phyloP scores from a whole-genome alignment of 2,113 vertebrate species.

The Mormoops blainvillei region DNA sequence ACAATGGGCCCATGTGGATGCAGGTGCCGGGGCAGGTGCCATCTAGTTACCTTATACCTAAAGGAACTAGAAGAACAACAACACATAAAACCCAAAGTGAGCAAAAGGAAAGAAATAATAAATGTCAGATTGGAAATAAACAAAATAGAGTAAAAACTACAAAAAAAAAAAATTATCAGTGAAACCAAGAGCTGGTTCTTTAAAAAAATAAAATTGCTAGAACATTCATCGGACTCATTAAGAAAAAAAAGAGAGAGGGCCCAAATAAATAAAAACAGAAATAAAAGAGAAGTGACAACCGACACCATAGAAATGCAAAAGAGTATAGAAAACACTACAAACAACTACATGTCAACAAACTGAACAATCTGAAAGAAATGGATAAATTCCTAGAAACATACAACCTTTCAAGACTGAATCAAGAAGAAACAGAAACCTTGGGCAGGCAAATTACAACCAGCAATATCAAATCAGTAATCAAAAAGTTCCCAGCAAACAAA shows the following conservation, averaged over 20 bases:
- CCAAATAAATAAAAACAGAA: not conserved
- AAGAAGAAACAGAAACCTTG: not conserved
- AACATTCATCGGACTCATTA: not conserved
- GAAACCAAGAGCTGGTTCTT: not conserved
- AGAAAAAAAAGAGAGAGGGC: not conserved
- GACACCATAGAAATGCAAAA: not conserved
- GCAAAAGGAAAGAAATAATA: not conserved
- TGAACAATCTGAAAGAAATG: not conserved
- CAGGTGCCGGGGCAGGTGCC: not conserved
- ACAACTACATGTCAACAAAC: not conserved
- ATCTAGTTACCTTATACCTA: not conserved
- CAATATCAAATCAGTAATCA: not conserved
- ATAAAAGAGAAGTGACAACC: not conserved
- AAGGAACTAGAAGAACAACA: not conserved
- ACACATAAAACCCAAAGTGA: not conserved
- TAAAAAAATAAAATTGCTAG: not conserved
- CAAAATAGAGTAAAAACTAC: not conserved
- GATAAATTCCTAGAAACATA: not conserved
- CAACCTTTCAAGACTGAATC: not conserved
- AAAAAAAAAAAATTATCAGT: not conserved
- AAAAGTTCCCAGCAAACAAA: not conserved
- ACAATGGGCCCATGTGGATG: not conserved
- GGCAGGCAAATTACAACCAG: not conserved
- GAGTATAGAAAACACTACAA: not conserved
- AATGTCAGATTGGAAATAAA: not conserved